A percentile compares a stretch with the other conserved stretches of the same genome.
Evolutionary conservation across 2,113 vertebrate genomes (phyloP).

Genomic region (Orthonyx spaldingii): DNA sequence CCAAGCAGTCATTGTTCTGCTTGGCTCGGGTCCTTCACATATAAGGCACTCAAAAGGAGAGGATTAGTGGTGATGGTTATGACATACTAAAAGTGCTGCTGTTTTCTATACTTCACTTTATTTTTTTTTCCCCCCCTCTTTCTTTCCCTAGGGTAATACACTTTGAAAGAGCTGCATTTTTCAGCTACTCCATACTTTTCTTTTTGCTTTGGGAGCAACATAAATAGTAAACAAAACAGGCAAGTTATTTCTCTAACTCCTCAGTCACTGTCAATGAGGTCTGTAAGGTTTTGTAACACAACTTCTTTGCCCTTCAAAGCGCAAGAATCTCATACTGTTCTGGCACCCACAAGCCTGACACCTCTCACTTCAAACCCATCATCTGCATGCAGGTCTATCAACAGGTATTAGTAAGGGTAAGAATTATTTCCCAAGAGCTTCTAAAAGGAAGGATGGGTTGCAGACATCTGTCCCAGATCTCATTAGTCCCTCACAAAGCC

Average conservation of each 20-base stretch:
- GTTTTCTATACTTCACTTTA: not conserved
- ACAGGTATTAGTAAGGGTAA: not conserved
- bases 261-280: not conserved
- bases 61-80: not conserved
- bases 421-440: not conserved
- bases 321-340: not conserved
- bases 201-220: not conserved
- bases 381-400: not conserved
- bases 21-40: not conserved
- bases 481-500: not conserved
- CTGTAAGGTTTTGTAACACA: not conserved
- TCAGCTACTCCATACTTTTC: not conserved
- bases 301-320: not conserved
- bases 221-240: not conserved
- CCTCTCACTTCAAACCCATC: not conserved
- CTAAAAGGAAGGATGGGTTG: not conserved
- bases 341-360: not conserved
- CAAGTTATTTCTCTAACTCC: not conserved
- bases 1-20: not conserved
- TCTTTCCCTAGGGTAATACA: not conserved
- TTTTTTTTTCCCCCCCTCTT: not conserved
- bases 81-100: not conserved
- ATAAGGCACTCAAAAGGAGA: not conserved
- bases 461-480: not conserved
- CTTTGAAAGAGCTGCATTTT: not conserved